These are phyloP conservation scores for Porites rus DNA, from an alignment of 92 coral and sea anemone genomes.

Conservation along the genomic window DNA sequence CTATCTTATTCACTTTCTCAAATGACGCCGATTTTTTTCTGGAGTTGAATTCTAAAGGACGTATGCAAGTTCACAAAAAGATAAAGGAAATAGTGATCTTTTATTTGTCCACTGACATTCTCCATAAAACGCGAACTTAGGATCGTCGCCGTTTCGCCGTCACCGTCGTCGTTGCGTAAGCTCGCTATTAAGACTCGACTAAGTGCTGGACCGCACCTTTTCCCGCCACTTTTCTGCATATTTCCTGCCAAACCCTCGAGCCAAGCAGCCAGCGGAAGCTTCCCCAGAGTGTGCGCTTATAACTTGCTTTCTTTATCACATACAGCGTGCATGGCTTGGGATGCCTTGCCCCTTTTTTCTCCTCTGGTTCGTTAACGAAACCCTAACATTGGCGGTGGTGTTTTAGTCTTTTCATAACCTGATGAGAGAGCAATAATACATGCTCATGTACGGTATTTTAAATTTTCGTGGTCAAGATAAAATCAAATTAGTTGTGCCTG, in stretches of 20 bases:
- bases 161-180: too few species aligned
- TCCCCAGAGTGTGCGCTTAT: not conserved
- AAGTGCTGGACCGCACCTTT: not conserved
- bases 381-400: not conserved
- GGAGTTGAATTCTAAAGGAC: too few species aligned
- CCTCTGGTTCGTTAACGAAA: not conserved
- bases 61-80: too few species aligned
- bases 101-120: too few species aligned
- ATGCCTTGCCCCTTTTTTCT: not conserved
- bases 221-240: not conserved
- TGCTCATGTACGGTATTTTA: not conserved
- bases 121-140: too few species aligned
- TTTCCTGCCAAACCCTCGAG: not conserved
- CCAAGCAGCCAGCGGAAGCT: conserved; percentile 1
- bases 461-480: not conserved
- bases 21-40: too few species aligned
- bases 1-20: too few species aligned
- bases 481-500: not conserved
- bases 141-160: too few species aligned
- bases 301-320: not conserved
- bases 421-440: not conserved
- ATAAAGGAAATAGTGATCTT: too few species aligned
- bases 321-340: not conserved
- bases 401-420: conserved; percentile 42
- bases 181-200: too few species aligned